Conservation (phyloP, 2,888 invertebrate genomes). For the Zaprionus obscuricornis region DNA sequence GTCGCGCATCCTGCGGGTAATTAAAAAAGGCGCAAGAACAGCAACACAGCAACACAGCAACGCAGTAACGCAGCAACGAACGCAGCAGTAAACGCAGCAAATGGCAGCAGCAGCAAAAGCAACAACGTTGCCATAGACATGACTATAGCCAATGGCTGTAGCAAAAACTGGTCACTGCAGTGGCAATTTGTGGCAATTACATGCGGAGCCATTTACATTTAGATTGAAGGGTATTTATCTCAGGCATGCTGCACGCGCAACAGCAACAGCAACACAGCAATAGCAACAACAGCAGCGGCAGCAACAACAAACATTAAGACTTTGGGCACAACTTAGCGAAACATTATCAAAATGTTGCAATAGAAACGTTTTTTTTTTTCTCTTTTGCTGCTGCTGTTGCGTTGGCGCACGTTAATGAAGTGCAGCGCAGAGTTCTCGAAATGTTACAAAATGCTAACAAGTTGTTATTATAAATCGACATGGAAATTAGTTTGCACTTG, state of each 20-base stretch:
- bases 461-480: constrained; percentile 81
- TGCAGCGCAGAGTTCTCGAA: constrained; percentile 55
- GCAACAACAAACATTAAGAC: constrained; percentile 14
- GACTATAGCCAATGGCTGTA: constrained; percentile 67
- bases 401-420: constrained; percentile 73
- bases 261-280: constrained; percentile 7
- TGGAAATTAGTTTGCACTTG: constrained; percentile 82
- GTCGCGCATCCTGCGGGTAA: constrained; percentile 80
- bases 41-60: constrained; percentile 40
- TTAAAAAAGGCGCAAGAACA: constrained; percentile 79
- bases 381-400: constrained; percentile 32
- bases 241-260: constrained; percentile 48
- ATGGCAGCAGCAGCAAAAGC: constrained; percentile 44
- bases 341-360: constrained; percentile 54
- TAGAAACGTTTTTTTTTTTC: not conserved
- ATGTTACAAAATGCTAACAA: constrained; percentile 74
- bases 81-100: constrained; percentile 17
- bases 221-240: constrained; percentile 80
- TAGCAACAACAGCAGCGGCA: constrained; percentile 9
- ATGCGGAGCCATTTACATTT: constrained; percentile 81
- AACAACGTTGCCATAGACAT: constrained; percentile 59
- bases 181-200: constrained; percentile 81
- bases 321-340: constrained; percentile 34
- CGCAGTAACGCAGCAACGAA: constrained; percentile 13
- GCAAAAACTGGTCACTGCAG: constrained; percentile 79